Evolutionary conservation across 2,113 vertebrate genomes (phyloP).

Genomic region (Oceanodroma tethys): DNA sequence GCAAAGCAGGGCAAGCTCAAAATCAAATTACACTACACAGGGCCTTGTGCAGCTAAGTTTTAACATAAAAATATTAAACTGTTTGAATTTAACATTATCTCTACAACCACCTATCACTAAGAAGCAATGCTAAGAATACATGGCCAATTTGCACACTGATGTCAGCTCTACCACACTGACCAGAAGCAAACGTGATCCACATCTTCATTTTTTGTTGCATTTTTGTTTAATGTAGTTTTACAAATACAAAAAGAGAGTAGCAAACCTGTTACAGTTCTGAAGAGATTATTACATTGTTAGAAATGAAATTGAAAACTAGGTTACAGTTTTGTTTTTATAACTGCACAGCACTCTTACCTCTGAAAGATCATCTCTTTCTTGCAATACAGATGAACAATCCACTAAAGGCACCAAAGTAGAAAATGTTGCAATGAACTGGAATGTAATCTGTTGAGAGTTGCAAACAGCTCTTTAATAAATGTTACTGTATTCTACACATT

Average conservation of each 20-base stretch:
- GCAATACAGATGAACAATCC: slow-evolving; percentile 92
- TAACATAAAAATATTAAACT: background rate
- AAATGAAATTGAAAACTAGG: background rate
- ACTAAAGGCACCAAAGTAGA: slow-evolving; percentile 99
- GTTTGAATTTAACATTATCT: background rate
- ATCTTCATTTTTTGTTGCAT: background rate
- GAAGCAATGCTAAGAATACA: background rate
- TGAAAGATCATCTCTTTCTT: slow-evolving; percentile 90
- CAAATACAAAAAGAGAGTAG: background rate
- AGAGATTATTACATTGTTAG: background rate
- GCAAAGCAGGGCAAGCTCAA: background rate
- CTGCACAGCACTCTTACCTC: slow-evolving; percentile 77
- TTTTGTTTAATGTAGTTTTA: background rate
- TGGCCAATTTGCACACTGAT: background rate
- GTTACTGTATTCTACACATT: background rate
- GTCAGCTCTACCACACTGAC: background rate
- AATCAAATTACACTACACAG: background rate
- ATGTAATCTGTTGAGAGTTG: slow-evolving; percentile 87
- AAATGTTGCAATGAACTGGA: slow-evolving; percentile 99
- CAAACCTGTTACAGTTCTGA: background rate
- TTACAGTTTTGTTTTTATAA: background rate
- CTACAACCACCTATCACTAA: background rate
- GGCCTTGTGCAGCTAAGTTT: background rate
- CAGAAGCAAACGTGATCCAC: background rate
- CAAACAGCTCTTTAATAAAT: background rate